phyloP scores from a whole-genome alignment of 2,797 vertebrate genomes.

The Phataginus tricuspis region DNA sequence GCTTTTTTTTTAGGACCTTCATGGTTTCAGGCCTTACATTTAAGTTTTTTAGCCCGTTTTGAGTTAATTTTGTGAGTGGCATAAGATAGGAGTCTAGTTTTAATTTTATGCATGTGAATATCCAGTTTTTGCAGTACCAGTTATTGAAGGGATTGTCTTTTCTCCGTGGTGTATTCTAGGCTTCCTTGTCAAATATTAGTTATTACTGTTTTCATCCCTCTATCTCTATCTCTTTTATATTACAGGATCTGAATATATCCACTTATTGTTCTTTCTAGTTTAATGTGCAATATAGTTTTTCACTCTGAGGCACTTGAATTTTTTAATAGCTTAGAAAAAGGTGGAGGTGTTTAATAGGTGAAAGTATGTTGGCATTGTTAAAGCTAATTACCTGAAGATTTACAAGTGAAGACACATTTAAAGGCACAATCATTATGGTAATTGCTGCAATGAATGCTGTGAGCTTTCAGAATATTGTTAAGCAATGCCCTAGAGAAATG shows the following conservation, averaged over 20 bases:
- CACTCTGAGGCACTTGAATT: conserved; percentile 10
- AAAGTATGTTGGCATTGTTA: conserved; percentile 76
- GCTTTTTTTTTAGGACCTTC: neutral
- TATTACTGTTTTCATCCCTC: neutral
- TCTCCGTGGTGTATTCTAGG: neutral
- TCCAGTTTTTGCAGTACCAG: neutral
- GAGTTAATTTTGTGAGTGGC: neutral
- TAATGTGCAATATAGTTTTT: neutral
- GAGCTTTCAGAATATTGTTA: conserved; percentile 77
- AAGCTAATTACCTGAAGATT: conserved; percentile 81
- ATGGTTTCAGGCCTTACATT: neutral
- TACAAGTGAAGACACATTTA: conserved; percentile 79
- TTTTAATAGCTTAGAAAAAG: conserved; percentile 69
- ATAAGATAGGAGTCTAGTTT: neutral
- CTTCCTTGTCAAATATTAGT: neutral
- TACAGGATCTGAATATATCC: neutral
- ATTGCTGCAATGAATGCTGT: conserved; percentile 75
- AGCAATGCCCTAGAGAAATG: conserved; percentile 70
- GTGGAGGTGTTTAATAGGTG: conserved; percentile 71
- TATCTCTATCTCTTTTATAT: conserved; percentile 3
- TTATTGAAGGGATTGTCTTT: neutral
- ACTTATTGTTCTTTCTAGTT: neutral
- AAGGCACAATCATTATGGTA: conserved; percentile 78
- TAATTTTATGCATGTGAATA: neutral
- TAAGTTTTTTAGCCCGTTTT: neutral